Evolutionary conservation across 2,113 vertebrate species (phyloP), one percentile per base, ranked within the genome.

Genomic region (Onychostruthus taczanowskii): DNA sequence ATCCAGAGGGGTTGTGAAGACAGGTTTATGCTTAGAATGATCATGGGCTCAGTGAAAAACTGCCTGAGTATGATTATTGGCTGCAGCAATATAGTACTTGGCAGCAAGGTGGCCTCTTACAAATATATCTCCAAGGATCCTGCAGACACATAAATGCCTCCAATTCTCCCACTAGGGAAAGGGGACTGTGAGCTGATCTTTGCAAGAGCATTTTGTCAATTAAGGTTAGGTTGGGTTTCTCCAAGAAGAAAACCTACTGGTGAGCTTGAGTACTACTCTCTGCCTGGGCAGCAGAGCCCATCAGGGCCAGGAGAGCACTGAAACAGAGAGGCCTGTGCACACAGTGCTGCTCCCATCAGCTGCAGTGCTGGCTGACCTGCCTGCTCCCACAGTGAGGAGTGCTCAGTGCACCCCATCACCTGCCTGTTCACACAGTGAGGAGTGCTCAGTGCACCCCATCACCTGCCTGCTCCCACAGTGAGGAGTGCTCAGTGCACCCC

Each of bases 261-360:
- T 64, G 61, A 85, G 19, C 52, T 64, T 28, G 28, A 63, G 23
- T 43, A 5, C 13, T 39, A 4, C 35, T 59, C 0, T 41, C 43
- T 59, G 1, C 77, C 31, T 16, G 49, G 47, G 61, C 61, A 72
- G 41, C 21, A 75, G 80, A 70, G 50, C 14, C 63, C 50, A n/a
- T 14, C 16, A 19, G 37, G 68, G 26, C 35, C 47, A 55, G 73
- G 10, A 46, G 30, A 13, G 24, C 16, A 2, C 69, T 28, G 66
- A 12, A 39, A 37, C 49, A 30, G 80, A 30, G 80, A 4, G 15
- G 39, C 1, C 1, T 3, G 55, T 2, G 67, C 49, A 30, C 16
- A 2, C 0, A 4, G 28, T 0, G 0, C 3, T 37, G 46, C 21
- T 79, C 30, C 63, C 11, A 0, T 19, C 67, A 61, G 37, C 70